Evolutionary conservation across 2,797 vertebrate species (phyloP).

Genomic region (Synanceia verrucosa): DNA sequence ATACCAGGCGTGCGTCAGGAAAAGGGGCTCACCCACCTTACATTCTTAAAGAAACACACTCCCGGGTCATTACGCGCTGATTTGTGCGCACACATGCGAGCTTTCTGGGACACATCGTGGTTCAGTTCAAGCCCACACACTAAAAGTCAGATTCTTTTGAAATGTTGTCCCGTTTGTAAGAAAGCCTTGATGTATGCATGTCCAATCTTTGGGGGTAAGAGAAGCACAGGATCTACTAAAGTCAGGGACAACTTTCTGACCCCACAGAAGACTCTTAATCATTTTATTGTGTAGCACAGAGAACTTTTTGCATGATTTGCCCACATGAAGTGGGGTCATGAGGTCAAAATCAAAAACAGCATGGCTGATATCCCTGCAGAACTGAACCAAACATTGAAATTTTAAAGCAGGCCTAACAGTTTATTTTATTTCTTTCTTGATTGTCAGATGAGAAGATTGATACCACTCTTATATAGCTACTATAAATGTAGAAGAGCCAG

Average conservation of each 20-base stretch:
- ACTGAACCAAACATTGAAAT: background rate
- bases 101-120: slow-evolving; percentile 37
- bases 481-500: background rate
- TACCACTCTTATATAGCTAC: background rate
- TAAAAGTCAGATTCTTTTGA: background rate
- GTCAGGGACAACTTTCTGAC: background rate
- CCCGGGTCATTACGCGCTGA: slow-evolving; percentile 28
- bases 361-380: too few species aligned
- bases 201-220: background rate
- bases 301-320: background rate
- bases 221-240: background rate
- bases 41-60: slow-evolving; percentile 85
- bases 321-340: too few species aligned
- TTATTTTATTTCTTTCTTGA: background rate
- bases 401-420: background rate
- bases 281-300: background rate
- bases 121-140: background rate
- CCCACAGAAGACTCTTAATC: background rate
- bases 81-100: slow-evolving; percentile 10
- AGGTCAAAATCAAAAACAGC: too few species aligned
- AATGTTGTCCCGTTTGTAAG: too few species aligned
- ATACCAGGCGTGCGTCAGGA: slow-evolving; percentile 80
- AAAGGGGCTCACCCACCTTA: slow-evolving; percentile 81
- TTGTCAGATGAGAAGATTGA: background rate
- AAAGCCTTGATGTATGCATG: background rate